These are phyloP conservation scores for Metridium senile DNA, from an alignment of 92 coral and sea anemone genomes.

Conservation along the genomic window DNA sequence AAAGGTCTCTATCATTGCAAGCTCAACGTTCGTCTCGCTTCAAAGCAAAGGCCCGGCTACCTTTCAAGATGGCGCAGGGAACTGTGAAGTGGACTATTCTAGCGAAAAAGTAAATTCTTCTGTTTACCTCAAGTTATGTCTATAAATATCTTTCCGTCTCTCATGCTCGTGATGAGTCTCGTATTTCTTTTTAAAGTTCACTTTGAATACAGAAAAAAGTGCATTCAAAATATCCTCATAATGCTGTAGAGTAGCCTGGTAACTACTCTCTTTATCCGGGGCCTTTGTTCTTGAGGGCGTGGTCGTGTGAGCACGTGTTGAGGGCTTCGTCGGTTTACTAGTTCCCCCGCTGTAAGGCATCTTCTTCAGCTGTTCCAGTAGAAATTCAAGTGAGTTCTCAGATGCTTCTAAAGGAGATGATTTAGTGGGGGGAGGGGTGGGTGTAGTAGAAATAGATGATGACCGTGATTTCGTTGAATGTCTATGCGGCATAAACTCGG, in stretches of 20 bases:
- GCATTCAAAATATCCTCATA: conserved; percentile 83
- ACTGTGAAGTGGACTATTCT: no score
- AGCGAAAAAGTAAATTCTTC: no score
- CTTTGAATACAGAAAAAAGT: conserved; percentile 70
- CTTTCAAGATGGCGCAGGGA: no score
- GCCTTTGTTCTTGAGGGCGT: conserved; percentile 2
- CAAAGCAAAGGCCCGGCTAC: no score
- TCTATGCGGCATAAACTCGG: conserved; percentile 94
- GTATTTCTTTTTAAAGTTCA: conserved; percentile 66
- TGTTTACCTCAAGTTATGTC: conserved; percentile 95
- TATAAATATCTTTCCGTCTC: conserved; percentile 84
- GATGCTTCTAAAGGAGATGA: conserved; percentile 10
- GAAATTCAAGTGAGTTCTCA: conserved; percentile 55
- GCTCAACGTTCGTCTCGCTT: no score
- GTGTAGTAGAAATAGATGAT: not conserved
- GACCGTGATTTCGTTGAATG: not conserved
- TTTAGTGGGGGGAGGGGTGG: not conserved
- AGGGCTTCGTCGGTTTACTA: not conserved
- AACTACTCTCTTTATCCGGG: conserved; percentile 22
- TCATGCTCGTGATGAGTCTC: conserved; percentile 78
- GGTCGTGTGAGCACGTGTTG: conserved; percentile 1
- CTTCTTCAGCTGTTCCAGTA: conserved; percentile 59
- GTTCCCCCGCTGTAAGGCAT: conserved; percentile 45
- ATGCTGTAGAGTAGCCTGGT: conserved; percentile 58
- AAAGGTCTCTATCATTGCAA: no score